Percentiles rank a stretch among this genome's conserved stretches.
Conservation (phyloP, 1,140 invertebrate species). For the Diuraphis noxia region DNA sequence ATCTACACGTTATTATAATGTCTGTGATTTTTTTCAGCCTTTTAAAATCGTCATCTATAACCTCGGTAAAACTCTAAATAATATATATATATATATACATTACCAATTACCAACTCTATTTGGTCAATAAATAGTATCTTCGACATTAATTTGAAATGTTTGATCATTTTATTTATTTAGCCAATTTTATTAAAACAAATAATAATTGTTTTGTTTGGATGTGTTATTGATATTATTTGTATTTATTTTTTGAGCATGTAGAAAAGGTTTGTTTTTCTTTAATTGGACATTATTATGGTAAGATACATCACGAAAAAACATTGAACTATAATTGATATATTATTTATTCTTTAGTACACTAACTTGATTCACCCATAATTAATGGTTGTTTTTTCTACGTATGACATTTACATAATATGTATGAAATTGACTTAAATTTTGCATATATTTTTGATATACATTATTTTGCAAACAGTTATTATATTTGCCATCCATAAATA, state of each 20-base stretch:
- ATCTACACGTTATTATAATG: neutral
- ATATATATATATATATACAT: neutral
- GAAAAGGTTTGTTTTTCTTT: neutral
- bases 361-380: neutral
- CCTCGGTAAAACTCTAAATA: neutral
- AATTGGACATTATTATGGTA: neutral
- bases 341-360: too few relatives aligned
- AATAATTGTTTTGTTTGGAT: neutral
- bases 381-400: neutral
- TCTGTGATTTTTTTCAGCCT: neutral
- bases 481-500: neutral
- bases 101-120: neutral
- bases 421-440: neutral
- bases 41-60: neutral
- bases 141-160: neutral
- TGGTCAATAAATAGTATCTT: neutral
- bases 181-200: neutral
- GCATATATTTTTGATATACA: neutral
- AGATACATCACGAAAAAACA: neutral
- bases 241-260: neutral
- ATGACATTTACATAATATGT: neutral
- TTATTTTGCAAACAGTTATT: neutral
- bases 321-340: too few relatives aligned
- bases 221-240: neutral
- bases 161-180: neutral